Evolutionary conservation across 1,140 invertebrate genomes (phyloP).

Genomic region (Cydia pomonella): DNA sequence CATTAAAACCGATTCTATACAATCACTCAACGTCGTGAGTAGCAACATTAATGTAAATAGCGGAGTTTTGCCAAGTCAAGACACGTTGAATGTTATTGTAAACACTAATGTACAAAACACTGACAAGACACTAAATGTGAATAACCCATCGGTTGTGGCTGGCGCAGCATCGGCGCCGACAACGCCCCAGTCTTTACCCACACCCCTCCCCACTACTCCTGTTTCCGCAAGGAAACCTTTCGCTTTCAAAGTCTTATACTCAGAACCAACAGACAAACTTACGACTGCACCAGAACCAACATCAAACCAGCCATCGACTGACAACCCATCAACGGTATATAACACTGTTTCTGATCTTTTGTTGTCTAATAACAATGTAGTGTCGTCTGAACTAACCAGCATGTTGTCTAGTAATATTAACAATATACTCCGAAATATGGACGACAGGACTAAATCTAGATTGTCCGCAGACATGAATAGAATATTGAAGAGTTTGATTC

Average conservation of each 20-base stretch:
- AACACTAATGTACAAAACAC: conserved; percentile 78
- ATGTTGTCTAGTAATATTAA: conserved; percentile 77
- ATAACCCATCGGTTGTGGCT: conserved; percentile 72
- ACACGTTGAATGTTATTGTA: conserved; percentile 68
- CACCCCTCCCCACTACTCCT: conserved; percentile 64
- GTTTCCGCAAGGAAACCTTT: conserved; percentile 75
- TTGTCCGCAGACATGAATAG: conserved; percentile 72
- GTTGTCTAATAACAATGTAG: conserved; percentile 73
- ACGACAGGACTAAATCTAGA: conserved; percentile 68
- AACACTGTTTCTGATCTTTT: conserved; percentile 76
- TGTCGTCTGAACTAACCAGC: conserved; percentile 77
- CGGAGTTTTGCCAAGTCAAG: conserved; percentile 60
- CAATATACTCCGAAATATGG: conserved; percentile 72
- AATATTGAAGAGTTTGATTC: conserved; percentile 67
- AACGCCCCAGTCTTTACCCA: conserved; percentile 41
- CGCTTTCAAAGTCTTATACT: conserved; percentile 76
- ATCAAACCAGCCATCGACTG: conserved; percentile 65
- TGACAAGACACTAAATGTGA: conserved; percentile 73
- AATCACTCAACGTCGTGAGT: conserved; percentile 73
- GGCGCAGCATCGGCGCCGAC: conserved; percentile 66
- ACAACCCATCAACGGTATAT: conserved; percentile 74
- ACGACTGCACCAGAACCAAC: conserved; percentile 64
- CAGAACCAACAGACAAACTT: conserved; percentile 67
- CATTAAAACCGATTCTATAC: conserved; percentile 61
- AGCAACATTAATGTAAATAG: conserved; percentile 75